Base-by-base conservation (phyloP, 2,113 vertebrate species). In the Sterrhoptilus dennistouni region DNA sequence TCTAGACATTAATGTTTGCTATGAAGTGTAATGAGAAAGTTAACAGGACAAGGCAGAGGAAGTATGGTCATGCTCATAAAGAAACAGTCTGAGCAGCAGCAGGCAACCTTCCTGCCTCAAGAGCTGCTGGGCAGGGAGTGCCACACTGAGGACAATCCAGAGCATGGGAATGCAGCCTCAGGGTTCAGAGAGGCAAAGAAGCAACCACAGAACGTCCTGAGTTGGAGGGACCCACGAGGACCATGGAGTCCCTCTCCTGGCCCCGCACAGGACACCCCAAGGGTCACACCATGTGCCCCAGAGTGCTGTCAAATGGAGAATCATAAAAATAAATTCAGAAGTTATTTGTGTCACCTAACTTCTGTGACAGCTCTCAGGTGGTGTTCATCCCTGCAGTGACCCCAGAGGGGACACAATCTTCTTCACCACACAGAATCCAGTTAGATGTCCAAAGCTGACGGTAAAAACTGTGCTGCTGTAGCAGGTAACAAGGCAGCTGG, bases 11-110 rank as follows among this genome's bases (percentile, higher is more conserved):
- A 91, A 87, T 70, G 50, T 83, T 90, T 82, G 64, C 36, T 83
- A 22, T 61, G 87, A 93, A 96, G 56, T 31, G 11, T 91, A 96
- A 94, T 68, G 77, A 93, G 76, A 81, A 76, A 91, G 81, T 81
- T 72, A 95, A 75, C 42, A 72, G 90, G 83, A 61, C 70, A 47
- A 8, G 50, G 61, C n/a, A 59, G 45, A 92, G 71, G 45, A 88
- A 91, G 4, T 14, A 12, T 91, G 20, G 11, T 38, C 40, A 23
- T 52, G 47, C 35, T 84, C 52, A 23, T 44, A 66, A 72, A 49
- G 53, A 36, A 47, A 5, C 8, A 12, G 56, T 47, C 52, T 24
- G 60, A 81, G 72, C 27, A 84, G 66, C n/a, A 80, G 56, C 11
- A 75, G 65, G 59, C 4, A 22, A 6, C 6, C n/a, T 78, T 74